Evolutionary conservation across 2,888 invertebrate genomes (phyloP).

Genomic region (Coenonympha arcania): DNA sequence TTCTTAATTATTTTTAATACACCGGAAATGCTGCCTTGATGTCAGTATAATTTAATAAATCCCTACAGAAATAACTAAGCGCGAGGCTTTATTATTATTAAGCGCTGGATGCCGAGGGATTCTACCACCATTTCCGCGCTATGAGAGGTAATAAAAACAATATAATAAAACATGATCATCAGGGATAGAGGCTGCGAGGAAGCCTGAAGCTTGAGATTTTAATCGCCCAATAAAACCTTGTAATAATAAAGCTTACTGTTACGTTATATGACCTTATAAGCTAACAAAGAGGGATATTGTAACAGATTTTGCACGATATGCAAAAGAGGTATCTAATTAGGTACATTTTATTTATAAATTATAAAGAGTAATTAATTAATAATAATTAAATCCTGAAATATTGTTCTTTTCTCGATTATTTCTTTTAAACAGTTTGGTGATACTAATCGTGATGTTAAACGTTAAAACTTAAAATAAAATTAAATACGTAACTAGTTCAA

Average conservation of each 20-base stretch:
- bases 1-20: too few relatives aligned
- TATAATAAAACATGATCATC: not conserved
- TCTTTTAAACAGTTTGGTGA: too few relatives aligned
- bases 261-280: not conserved
- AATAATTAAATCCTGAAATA: too few relatives aligned
- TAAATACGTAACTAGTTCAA: too few relatives aligned
- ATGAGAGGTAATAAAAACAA: slow-evolving; percentile 1
- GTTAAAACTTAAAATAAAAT: too few relatives aligned
- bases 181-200: not conserved
- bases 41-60: not conserved
- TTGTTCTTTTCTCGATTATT: too few relatives aligned
- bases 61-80: not conserved
- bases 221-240: slow-evolving; percentile 5
- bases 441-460: too few relatives aligned
- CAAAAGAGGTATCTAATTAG: not conserved
- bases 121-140: not conserved
- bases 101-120: not conserved
- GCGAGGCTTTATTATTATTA: not conserved
- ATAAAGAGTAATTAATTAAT: too few relatives aligned
- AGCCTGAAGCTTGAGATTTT: not conserved
- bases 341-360: too few relatives aligned
- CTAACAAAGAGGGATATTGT: not conserved
- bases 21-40: too few relatives aligned
- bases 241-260: not conserved
- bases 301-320: not conserved